Conservation (phyloP, 1,140 invertebrate species). For the Pteromalus puparum region DNA sequence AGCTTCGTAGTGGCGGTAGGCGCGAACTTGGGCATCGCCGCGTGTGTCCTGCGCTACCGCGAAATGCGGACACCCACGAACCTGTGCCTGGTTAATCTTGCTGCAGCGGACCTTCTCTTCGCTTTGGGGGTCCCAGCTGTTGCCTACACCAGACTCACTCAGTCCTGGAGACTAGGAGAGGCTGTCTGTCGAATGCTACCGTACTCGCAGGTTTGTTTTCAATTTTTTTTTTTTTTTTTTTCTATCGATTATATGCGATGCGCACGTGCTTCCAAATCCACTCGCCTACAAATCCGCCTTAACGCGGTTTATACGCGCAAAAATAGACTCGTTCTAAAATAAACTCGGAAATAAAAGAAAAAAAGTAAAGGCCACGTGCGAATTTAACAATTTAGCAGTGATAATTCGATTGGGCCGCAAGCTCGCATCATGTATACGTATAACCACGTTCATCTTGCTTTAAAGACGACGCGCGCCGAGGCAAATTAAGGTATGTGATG, state of each 20-base stretch:
- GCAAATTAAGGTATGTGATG: not conserved
- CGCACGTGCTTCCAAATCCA: no score
- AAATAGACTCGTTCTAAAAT: no score
- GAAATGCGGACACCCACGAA: conserved; percentile 86
- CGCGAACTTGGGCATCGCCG: conserved; percentile 71
- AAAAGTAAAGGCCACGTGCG: no score
- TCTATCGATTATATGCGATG: no score
- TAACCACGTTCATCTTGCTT: not conserved
- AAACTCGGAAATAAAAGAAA: no score
- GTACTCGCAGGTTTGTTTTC: conserved; percentile 76
- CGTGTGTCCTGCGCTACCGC: conserved; percentile 75
- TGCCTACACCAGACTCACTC: conserved; percentile 74
- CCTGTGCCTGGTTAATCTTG: conserved; percentile 84
- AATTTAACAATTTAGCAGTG: no score
- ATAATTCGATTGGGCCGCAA: no score
- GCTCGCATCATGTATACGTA: no score
- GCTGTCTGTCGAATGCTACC: conserved; percentile 76
- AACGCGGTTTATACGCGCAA: no score
- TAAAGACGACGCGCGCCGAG: not conserved
- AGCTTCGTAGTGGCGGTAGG: conserved; percentile 71
- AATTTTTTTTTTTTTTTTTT: not conserved
- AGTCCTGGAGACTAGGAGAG: conserved; percentile 77
- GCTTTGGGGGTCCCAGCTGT: conserved; percentile 76
- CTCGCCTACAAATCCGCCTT: no score
- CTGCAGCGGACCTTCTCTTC: conserved; percentile 80